Conservation (phyloP, 2,888 invertebrate species). For the Argyra leucocephala region DNA sequence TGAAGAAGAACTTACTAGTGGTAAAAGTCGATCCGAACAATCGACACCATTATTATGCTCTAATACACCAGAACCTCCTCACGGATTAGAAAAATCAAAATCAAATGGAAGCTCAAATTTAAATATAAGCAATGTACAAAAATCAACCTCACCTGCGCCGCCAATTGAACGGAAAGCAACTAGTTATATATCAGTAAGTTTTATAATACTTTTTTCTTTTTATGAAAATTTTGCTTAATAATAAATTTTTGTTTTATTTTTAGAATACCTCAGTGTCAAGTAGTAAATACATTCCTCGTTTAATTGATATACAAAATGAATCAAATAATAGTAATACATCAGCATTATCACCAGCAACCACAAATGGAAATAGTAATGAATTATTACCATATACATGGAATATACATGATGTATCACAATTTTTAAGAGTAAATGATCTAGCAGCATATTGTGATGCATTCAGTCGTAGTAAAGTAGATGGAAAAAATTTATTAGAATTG, state of each 20-base stretch:
- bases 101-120: slow-evolving; percentile 18
- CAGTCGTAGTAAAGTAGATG: slow-evolving; percentile 65
- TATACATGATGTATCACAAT: slow-evolving; percentile 76
- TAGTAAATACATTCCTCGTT: slow-evolving; percentile 50
- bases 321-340: slow-evolving; percentile 17
- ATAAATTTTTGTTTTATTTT: slow-evolving; percentile 16
- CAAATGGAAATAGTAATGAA: slow-evolving; percentile 26
- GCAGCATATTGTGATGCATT: slow-evolving; percentile 61
- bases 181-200: slow-evolving; percentile 53
- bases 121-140: slow-evolving; percentile 34
- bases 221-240: slow-evolving; percentile 10
- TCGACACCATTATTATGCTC: slow-evolving; percentile 29
- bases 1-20: slow-evolving; percentile 25
- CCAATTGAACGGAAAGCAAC: slow-evolving; percentile 53
- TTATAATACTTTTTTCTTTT: slow-evolving; percentile 11
- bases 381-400: slow-evolving; percentile 64
- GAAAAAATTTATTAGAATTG: slow-evolving; percentile 66
- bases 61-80: slow-evolving; percentile 16
- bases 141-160: slow-evolving; percentile 43
- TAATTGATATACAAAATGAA: slow-evolving; percentile 40
- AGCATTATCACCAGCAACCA: slow-evolving; percentile 21
- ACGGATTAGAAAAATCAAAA: slow-evolving; percentile 19
- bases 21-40: slow-evolving; percentile 34
- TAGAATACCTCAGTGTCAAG: slow-evolving; percentile 45
- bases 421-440: slow-evolving; percentile 79